Base-by-base conservation (phyloP, 2,888 invertebrate genomes). In the Hololepta plana region DNA sequence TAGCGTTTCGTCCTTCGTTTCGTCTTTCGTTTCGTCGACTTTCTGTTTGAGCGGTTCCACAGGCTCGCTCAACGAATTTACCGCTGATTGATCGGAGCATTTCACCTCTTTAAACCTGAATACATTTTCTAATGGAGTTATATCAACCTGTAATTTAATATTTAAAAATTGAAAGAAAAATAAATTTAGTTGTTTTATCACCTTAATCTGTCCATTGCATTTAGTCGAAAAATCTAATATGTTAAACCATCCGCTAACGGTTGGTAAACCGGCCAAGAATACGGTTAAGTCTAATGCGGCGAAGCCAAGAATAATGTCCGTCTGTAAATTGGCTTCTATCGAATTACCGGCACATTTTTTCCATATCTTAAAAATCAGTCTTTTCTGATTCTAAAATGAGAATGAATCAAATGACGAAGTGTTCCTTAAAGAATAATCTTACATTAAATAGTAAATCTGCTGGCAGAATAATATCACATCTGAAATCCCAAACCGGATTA, bases 181-280 rank as follows among this genome's bases (percentile, higher is more conserved):
- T 9, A 16, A 17, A 7, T 8, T 16, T 8, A 7, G 16, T 28
- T 27, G 8, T 23, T 20, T 2, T 4, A 35, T 43, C 40, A 69
- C 61, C 46, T 69, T 63, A 22, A 72, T 57, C 42, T 70, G 68
- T 2, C 71, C 72, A 32, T 64, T 65, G 23, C 64, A 61, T 27
- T 59, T 57, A 4, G 59, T 59, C 3, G 52, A 45, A 35, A 67
- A 65, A 38, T 70, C 68, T n/a, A 66, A 55, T 23, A 72, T 64
- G 42, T 68, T 66, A 40, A 64, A 69, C 63, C 67, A 68, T n/a
- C 67, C 69, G 24, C 59, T 60, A 24, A 70, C 55, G 15, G 53
- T 53, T 6, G 62, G 57, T 35, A 64, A 53, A 3, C 61, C 60
- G 17, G 56, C 51, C 11, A 55, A 38, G 13, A 69, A 47, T 11